Conservation (phyloP, 2,797 vertebrate genomes). For the Alosa sapidissima region DNA sequence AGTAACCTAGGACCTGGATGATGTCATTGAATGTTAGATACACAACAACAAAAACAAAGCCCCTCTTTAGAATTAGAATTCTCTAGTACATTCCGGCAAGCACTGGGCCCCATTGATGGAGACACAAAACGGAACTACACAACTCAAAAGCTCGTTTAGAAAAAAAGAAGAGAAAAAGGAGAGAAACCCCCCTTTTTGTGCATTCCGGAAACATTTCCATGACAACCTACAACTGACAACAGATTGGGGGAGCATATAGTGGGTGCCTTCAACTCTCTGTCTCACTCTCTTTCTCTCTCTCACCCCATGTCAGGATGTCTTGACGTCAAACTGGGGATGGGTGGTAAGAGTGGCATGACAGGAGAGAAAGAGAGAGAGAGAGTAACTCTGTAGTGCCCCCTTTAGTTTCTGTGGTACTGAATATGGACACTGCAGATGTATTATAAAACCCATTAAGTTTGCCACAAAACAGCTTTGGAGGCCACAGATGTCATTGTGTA, state of each 20-base stretch:
- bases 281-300: constrained; percentile 37
- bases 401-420: neutral
- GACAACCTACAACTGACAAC: constrained; percentile 68
- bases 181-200: constrained; percentile 39
- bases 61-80: constrained; percentile 47
- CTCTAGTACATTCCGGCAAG: constrained; percentile 42
- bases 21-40: constrained; percentile 19
- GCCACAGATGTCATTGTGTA: neutral
- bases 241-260: constrained; percentile 79
- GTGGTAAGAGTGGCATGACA: neutral
- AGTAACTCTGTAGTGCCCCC: neutral
- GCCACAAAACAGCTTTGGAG: neutral
- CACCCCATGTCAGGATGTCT: constrained; percentile 55
- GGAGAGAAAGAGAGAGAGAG: neutral
- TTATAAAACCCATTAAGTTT: neutral
- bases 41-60: constrained; percentile 49
- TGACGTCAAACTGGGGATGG: constrained; percentile 3
- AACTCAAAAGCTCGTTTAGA: constrained; percentile 59
- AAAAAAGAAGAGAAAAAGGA: neutral
- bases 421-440: neutral
- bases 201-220: constrained; percentile 74
- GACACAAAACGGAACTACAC: constrained; percentile 56
- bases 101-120: constrained; percentile 59
- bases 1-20: constrained; percentile 5
- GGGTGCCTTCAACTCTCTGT: constrained; percentile 63